Conservation (phyloP, 2,888 invertebrate genomes). For the Clepsis dumicolana region DNA sequence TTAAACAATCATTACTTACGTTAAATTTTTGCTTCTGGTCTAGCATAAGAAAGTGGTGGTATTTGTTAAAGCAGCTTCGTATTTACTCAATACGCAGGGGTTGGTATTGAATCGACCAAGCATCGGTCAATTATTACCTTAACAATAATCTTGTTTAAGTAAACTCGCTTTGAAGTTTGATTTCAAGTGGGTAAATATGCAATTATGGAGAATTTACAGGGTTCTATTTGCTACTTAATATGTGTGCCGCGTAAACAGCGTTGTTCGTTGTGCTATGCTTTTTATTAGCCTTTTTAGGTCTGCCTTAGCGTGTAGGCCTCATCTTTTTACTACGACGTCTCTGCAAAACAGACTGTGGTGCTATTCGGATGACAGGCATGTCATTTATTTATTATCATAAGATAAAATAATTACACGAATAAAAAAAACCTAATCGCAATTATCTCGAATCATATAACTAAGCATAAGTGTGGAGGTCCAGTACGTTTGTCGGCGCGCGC, state of each 20-base stretch:
- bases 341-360: too few species aligned
- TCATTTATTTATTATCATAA: too few species aligned
- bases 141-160: slow-evolving; percentile 21
- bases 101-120: slow-evolving; percentile 16
- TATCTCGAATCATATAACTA: too few species aligned
- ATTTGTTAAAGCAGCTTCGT: background rate
- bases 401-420: too few species aligned
- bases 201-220: slow-evolving; percentile 53
- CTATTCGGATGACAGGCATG: too few species aligned
- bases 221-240: slow-evolving; percentile 43
- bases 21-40: slow-evolving; percentile 17
- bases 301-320: too few species aligned
- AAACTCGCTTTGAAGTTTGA: slow-evolving; percentile 38
- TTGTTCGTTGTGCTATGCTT: too few species aligned
- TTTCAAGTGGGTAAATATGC: slow-evolving; percentile 63
- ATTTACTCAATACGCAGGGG: slow-evolving; percentile 11
- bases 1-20: background rate
- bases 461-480: slow-evolving; percentile 41
- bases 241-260: slow-evolving; percentile 37
- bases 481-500: slow-evolving; percentile 69
- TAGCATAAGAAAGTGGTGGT: slow-evolving; percentile 2
- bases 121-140: slow-evolving; percentile 19
- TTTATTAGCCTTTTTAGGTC: too few species aligned
- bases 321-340: too few species aligned
- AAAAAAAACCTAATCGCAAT: too few species aligned